Percentiles rank a stretch among this genome's conserved stretches.
Evolutionary conservation across 2,113 vertebrate genomes (phyloP).

Genomic region (Pseudorhombus dupliciocellatus): DNA sequence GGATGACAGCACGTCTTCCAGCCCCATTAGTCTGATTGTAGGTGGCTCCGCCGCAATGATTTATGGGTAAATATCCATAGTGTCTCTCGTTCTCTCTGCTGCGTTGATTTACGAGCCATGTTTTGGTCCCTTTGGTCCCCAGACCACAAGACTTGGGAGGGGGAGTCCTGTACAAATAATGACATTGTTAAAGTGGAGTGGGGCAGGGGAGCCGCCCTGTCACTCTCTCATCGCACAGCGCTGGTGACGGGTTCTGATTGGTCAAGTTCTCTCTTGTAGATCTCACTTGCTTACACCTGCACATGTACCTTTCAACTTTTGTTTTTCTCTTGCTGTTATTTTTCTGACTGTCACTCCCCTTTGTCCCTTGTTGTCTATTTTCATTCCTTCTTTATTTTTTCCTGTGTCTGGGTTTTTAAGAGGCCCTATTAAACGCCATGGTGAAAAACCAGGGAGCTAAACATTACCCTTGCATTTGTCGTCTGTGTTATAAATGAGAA

Average conservation of each 20-base stretch:
- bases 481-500: no score
- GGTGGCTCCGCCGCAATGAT: conserved; percentile 81
- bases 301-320: conserved; percentile 9
- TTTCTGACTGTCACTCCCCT: conserved; percentile 14
- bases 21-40: conserved; percentile 82
- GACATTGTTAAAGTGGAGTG: conserved; percentile 70
- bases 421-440: conserved; percentile 52
- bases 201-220: conserved; percentile 47
- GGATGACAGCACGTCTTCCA: conserved; percentile 85
- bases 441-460: conserved; percentile 57
- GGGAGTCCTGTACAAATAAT: conserved; percentile 74
- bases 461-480: not conserved
- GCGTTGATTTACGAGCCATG: conserved; percentile 79
- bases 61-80: conserved; percentile 82
- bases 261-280: not conserved
- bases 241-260: conserved; percentile 41
- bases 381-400: conserved; percentile 14
- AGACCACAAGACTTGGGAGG: conserved; percentile 74
- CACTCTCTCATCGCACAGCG: conserved; percentile 38
- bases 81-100: conserved; percentile 47
- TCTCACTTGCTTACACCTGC: conserved; percentile 11
- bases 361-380: conserved; percentile 42
- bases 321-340: conserved; percentile 8
- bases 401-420: conserved; percentile 56
- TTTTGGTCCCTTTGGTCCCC: conserved; percentile 75